These are phyloP conservation scores for Columba guinea DNA, from an alignment of 2,797 vertebrate genomes.

Conservation along the genomic window DNA sequence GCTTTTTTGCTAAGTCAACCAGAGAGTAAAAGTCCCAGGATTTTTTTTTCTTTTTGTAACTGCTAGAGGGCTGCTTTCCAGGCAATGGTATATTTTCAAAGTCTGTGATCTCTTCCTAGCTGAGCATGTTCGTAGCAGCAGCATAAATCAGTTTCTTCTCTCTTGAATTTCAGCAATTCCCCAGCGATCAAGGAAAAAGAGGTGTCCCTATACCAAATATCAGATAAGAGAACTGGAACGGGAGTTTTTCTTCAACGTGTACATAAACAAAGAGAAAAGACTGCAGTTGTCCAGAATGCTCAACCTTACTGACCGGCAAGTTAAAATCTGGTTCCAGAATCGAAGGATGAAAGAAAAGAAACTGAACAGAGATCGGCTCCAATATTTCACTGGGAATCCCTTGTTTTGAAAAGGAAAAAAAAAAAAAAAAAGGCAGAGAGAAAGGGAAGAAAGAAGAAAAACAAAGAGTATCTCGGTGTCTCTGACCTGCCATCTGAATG, in stretches of 20 bases:
- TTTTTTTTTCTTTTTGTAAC: neutral
- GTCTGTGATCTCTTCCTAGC: neutral
- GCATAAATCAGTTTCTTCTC: conserved; percentile 26
- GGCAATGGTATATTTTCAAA: neutral
- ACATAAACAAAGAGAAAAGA: conserved; percentile 99
- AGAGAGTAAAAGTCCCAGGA: neutral
- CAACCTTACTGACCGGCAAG: conserved; percentile 96
- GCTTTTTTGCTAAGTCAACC: neutral
- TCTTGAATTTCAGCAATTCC: conserved; percentile 81
- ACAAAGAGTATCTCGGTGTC: neutral
- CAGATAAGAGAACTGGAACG: conserved; percentile 99
- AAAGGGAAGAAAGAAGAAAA: conserved; percentile 5
- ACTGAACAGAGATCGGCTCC: conserved; percentile 96
- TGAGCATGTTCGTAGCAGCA: neutral
- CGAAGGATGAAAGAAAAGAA: conserved; percentile 99
- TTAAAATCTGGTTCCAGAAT: conserved; percentile 99
- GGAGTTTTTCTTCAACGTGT: conserved; percentile 99
- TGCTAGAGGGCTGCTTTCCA: neutral
- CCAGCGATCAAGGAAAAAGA: conserved; percentile 95
- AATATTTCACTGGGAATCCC: conserved; percentile 98
- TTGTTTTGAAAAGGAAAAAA: conserved; percentile 85
- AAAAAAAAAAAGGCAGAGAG: no score
- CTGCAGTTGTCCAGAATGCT: conserved; percentile 96
- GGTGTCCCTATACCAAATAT: conserved; percentile 97
- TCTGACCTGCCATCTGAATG: conserved; percentile 59